Evolutionary conservation across 2,888 invertebrate species (phyloP).

Genomic region (Temnothorax unifasciatus): DNA sequence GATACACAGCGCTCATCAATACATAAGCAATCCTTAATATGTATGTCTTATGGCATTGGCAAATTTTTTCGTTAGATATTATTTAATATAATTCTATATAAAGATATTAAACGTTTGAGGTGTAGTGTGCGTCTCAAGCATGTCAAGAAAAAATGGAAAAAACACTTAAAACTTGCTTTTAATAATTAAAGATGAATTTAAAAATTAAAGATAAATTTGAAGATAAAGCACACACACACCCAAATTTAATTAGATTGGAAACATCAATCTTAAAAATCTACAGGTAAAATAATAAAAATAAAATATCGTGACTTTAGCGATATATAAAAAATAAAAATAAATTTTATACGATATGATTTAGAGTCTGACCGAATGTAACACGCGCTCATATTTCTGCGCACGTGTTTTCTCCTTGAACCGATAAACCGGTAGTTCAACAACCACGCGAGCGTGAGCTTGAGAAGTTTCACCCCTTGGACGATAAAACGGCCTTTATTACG

Average conservation of each 20-base stretch:
- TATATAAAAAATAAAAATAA: background rate
- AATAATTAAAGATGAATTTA: background rate
- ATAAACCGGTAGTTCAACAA: slow-evolving; percentile 73
- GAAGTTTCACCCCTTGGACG: slow-evolving; percentile 67
- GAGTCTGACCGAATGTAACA: background rate
- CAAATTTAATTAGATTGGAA: background rate
- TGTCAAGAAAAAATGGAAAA: background rate
- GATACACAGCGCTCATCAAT: background rate
- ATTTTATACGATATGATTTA: slow-evolving; percentile 1
- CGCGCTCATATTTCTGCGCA: slow-evolving; percentile 25
- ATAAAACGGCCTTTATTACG: slow-evolving; percentile 72
- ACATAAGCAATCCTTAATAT: background rate
- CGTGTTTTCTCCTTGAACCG: slow-evolving; percentile 62
- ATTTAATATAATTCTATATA: background rate
- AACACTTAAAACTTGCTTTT: background rate
- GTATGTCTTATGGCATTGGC: background rate
- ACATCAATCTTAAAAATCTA: background rate
- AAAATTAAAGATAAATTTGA: background rate
- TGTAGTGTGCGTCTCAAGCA: too few relatives aligned
- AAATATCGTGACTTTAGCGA: background rate
- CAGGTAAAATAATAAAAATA: background rate
- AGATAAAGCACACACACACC: background rate
- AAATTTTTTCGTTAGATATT: background rate
- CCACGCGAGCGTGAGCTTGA: slow-evolving; percentile 68
- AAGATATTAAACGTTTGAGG: background rate